Base-by-base conservation (phyloP, 1,140 invertebrate species). In the Pachypsylla venusta region DNA sequence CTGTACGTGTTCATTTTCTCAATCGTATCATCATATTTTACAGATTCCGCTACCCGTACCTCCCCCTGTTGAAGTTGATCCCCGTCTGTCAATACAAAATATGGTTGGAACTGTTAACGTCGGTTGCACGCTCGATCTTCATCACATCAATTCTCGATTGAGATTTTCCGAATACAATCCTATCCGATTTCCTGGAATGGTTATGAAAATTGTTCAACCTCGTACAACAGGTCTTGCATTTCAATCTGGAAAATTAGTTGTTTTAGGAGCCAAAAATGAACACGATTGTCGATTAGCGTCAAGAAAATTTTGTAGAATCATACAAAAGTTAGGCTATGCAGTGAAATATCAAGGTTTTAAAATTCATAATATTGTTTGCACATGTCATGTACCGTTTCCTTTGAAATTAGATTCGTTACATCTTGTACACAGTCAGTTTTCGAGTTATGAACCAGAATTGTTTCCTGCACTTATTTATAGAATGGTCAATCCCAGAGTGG, bases 101-200 rank as follows among this genome's bases (percentile, higher is more conserved):
- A 90, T 97, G 69, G 94, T 98, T 0, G 90, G 93, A 24, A 98
- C 93, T 40, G 91, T 98, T 0, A 93, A 90, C 69, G 74, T 98
- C 53, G 84, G 83, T 24, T 92, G 88, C 69, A 84, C 86, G 72
- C 73, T 98, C 57, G 84, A 93, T 70, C 74, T 96, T 20, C 82
- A 86, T 68, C 84, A 87, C 62, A 98, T 99, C 61, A 97, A 97
- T 63, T 84, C 93, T 25, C 84, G 93, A 65, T 97, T 96, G 7
- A 79, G 97, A 68, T 99, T 98, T 78, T 96, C 96, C 0, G 97
- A 99, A 73, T 99, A 98, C 66, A 99, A 98, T 74, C 97, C 96
- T 25, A 86, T 90, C 55, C 82, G 96, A 68, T 99, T 99, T 77
- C 91, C 93, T 69, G 97, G 96, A 28, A 84, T 99, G 2, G 91